Evolutionary conservation across 2,888 invertebrate species (phyloP).

Genomic region (Chorisops tibialis): DNA sequence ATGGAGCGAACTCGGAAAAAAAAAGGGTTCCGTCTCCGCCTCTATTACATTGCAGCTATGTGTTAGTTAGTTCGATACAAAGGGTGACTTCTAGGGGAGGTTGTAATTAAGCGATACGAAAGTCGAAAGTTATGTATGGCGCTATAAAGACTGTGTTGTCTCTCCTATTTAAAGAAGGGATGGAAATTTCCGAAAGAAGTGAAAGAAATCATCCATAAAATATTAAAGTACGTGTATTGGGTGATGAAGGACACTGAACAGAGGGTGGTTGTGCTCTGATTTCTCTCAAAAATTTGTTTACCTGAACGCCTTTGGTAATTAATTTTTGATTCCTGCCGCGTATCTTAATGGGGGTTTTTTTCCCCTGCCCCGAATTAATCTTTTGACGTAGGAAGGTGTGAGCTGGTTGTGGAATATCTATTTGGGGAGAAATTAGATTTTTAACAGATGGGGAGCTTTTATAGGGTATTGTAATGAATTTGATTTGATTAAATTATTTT

Average conservation of each 20-base stretch:
- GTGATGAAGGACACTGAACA: no score
- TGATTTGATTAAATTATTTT: no score
- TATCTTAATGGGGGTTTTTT: no score
- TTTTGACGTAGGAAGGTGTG: background rate
- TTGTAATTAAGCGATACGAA: slow-evolving; percentile 17
- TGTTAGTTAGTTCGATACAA: no score
- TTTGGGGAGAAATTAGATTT: no score
- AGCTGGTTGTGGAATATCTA: no score
- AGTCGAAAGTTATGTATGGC: no score
- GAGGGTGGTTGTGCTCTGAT: no score
- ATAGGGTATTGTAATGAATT: no score
- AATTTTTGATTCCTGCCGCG: slow-evolving; percentile 8
- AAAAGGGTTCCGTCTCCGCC: background rate
- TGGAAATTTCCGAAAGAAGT: slow-evolving; percentile 12
- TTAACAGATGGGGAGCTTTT: no score
- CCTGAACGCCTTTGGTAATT: slow-evolving; percentile 13
- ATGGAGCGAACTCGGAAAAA: slow-evolving; percentile 1
- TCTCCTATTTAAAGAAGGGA: slow-evolving; percentile 3
- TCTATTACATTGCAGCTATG: background rate
- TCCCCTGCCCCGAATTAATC: slow-evolving; percentile 6
- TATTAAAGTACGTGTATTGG: slow-evolving; percentile 8
- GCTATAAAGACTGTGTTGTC: slow-evolving; percentile 15
- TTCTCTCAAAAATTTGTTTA: no score
- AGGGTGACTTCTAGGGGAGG: slow-evolving; percentile 1
- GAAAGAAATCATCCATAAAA: slow-evolving; percentile 12